Percentiles rank a stretch among this genome's conserved stretches.
phyloP scores from a whole-genome alignment of 1,140 invertebrate species.

The Apis florea region DNA sequence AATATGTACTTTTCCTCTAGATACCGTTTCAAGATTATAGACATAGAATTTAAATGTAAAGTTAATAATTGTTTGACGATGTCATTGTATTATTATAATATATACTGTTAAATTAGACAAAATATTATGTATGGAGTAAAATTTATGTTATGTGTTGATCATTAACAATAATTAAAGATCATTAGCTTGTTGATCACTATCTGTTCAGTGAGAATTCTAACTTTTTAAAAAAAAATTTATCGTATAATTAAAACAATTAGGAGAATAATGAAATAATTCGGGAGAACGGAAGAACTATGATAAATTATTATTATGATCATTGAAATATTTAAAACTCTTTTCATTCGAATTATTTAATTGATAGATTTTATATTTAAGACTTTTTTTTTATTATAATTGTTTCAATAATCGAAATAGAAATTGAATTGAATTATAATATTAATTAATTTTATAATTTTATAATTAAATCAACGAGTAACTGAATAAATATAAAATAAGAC shows the following conservation, averaged over 20 bases:
- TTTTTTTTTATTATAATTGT: too few species aligned
- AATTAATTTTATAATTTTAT: too few species aligned
- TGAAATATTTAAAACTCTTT: not conserved
- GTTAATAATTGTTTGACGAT: not conserved
- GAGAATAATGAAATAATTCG: not conserved
- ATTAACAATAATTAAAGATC: not conserved
- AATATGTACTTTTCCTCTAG: too few species aligned
- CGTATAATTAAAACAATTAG: not conserved
- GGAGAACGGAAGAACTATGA: too few species aligned
- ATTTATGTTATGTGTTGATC: not conserved
- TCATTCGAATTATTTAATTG: not conserved
- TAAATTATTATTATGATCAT: too few species aligned
- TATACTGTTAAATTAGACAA: not conserved
- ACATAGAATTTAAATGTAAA: constrained; percentile 1
- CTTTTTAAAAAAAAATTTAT: not conserved
- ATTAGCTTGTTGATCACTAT: constrained; percentile 1
- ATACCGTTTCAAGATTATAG: not conserved
- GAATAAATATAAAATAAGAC: too few species aligned
- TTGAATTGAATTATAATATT: too few species aligned
- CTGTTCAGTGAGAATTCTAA: not conserved
- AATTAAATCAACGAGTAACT: too few species aligned
- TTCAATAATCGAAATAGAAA: too few species aligned
- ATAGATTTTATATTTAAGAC: not conserved
- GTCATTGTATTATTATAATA: not conserved
- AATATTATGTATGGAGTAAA: not conserved